A percentile compares a stretch with the other conserved stretches of the same genome.
Conservation (phyloP, 2,888 invertebrate species). For the Tortrix viridana region DNA sequence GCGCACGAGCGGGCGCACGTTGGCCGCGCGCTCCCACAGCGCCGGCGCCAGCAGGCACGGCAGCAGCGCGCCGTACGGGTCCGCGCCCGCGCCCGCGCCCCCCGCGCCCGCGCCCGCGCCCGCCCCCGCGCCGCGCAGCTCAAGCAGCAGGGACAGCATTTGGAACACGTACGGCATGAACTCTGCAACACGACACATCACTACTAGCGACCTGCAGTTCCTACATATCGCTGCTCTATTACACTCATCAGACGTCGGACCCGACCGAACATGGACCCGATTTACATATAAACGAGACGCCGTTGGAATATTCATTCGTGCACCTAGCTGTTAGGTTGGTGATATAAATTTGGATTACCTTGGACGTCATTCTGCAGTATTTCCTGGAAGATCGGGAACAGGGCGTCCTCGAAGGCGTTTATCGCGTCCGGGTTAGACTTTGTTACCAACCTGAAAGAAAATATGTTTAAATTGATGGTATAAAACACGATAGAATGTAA, state of each 20-base stretch:
- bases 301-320: too few species aligned
- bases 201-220: too few species aligned
- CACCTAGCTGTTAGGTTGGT: too few species aligned
- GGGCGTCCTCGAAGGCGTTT: slow-evolving; percentile 93
- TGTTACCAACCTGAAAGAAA: slow-evolving; percentile 89
- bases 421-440: slow-evolving; percentile 91
- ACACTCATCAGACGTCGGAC: too few species aligned
- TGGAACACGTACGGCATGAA: slow-evolving; percentile 99
- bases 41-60: slow-evolving; percentile 95
- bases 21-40: slow-evolving; percentile 97
- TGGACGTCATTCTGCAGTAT: slow-evolving; percentile 97
- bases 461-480: too few species aligned
- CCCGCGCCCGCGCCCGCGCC: slow-evolving; percentile 50
- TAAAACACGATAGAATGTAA: too few species aligned
- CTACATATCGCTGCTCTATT: too few species aligned
- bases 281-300: too few species aligned
- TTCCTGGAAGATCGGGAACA: slow-evolving; percentile 97
- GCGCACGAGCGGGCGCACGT: slow-evolving; percentile 96
- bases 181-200: slow-evolving; percentile 82
- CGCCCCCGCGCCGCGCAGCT: slow-evolving; percentile 88
- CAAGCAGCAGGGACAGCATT: slow-evolving; percentile 95
- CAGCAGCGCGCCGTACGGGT: slow-evolving; percentile 94
- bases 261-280: too few species aligned
- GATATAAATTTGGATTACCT: slow-evolving; percentile 81
- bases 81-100: slow-evolving; percentile 77